Evolutionary conservation across 2,113 vertebrate species (phyloP), one percentile per base, ranked within the genome.

Genomic region (Phycodurus eques): DNA sequence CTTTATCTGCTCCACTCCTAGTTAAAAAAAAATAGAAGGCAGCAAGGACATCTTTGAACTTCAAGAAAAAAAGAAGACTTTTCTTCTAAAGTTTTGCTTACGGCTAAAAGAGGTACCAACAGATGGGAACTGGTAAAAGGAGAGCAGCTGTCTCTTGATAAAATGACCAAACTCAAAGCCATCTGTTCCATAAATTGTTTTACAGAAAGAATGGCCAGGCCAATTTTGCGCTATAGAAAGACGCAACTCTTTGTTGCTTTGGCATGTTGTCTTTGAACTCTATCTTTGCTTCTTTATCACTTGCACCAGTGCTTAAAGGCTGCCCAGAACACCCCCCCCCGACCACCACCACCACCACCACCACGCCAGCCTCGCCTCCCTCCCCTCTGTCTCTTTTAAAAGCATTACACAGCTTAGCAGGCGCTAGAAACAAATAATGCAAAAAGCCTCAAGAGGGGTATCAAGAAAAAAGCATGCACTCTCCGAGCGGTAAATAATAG

Each of bases 21-120:
- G 47, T n/a, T 5, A 7, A 27, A 71, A 72, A 66, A 76, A 69
- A 66, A 75, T 66, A 49, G 69, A 56, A 71, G 67, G 59, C 80
- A 67, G 81, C 31, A 20, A 82, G 72, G 76, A 81, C 72, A 73
- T 81, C 74, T 89, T 87, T 86, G 83, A 92, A 86, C 71, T 82
- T 80, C 22, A 66, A 70, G 82, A 79, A 82, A 80, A 84, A 8
- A 51, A 65, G 67, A 67, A 69, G 66, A 68, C 73, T 83, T 64
- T 54, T 76, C 76, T 75, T 74, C 85, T 84, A 81, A 60, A 72
- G 51, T 72, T 83, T n/a, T 72, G 80, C 83, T 76, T 63, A 27
- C 44, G 80, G 87, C 78, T 70, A 77, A 81, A 79, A 81, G 71
- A 72, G 57, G 62, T 74, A 49, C 70, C 75, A 68, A 62, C 78